Base-by-base conservation (phyloP, 2,113 vertebrate genomes). In the Bucco capensis region DNA sequence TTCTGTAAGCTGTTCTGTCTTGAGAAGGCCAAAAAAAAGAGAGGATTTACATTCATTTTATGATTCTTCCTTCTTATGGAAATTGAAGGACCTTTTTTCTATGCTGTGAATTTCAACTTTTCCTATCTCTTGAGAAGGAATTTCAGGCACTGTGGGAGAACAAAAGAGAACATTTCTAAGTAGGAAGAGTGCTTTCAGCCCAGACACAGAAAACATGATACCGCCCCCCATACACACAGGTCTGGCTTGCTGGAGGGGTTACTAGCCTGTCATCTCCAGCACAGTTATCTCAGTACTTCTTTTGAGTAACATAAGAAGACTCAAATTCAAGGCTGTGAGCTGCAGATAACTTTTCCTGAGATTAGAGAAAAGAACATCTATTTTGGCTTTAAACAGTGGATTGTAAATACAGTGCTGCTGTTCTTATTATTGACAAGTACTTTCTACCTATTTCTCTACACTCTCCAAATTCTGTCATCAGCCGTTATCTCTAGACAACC, bases 291-390 rank as follows among this genome's bases (percentile, higher is more conserved):
- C 51, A 50, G 49, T 90, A 70, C 70, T 96, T 60, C 66, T 74
- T 94, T 86, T 84, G 79, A 83, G 10, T 84, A 81, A 88, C 85
- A 92, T 84, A 93, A 86, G 78, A 70, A 72, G 88, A 57, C 74
- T 89, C 69, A 95, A 75, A 73, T 96, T 94, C 14, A 0, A 37
- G 86, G 54, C 90, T 95, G 85, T 90, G 83, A 90, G 90, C 76
- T 95, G 72, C 35, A 93, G 96, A 95, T 95, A 96, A 91, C 61
- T 93, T 91, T 83, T 95, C 71, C 83, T 92, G 75, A 90, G 75
- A 83, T 90, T 84, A 81, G 82, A 90, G 86, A 95, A 96, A 94
- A 94, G 77, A 94, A 94, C 90, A 46, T 73, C 69, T 93, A 50
- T 61, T 86, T 89, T 95, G 72, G 44, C 56, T 94, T 89, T 91